Evolutionary conservation across 1,140 invertebrate species (phyloP), one percentile per base, ranked within the genome.

Genomic region (Zaprionus capensis): DNA sequence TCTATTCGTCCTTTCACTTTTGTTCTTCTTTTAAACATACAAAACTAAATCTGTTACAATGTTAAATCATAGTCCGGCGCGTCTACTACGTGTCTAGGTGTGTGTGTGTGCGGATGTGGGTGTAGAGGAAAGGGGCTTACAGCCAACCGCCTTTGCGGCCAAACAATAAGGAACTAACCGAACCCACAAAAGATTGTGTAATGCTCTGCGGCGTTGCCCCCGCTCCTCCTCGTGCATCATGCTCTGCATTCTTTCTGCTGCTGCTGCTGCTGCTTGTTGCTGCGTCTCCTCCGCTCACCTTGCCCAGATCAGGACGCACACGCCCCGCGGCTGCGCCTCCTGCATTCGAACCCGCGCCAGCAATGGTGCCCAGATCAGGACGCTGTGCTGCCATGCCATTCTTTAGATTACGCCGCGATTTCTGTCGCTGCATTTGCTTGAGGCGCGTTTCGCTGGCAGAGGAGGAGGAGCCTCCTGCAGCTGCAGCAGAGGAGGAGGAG

Each of bases 141-240:
- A 97, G 94, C 76, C 97, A 94, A 15, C 97, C 96, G 53, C 96
- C 97, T 88, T 97, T 97, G 63, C 97, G 94, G 31, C 96, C 97
- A 92, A 97, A 97, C 12, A 97, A 93, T 77, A 97, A 94, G 22
- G 96, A 96, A 93, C 96, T 97, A 61, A 97, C 94, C 26, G 96
- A 96, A 62, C 96, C 96, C 15, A 97, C 92, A 84, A 93, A 91
- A n/a, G 91, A 78, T 76, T 93, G 91, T 34, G 91, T 93, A 1
- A 96, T 95, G 15, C 95, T 95, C 71, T 95, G 94, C 12, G 78
- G 94, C 12, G 78, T 58, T 83, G 90, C 58, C 31, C 31, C 31
- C 9, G 31, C 31, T 34, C 9, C 31, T 4, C 9, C 31, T 49
- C 55, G 69, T 22, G 71, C 56, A 24, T 79, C 71, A 20, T 71